phyloP scores from a whole-genome alignment of 2,113 vertebrate genomes.

The Dicerorhinus sumatrensis region DNA sequence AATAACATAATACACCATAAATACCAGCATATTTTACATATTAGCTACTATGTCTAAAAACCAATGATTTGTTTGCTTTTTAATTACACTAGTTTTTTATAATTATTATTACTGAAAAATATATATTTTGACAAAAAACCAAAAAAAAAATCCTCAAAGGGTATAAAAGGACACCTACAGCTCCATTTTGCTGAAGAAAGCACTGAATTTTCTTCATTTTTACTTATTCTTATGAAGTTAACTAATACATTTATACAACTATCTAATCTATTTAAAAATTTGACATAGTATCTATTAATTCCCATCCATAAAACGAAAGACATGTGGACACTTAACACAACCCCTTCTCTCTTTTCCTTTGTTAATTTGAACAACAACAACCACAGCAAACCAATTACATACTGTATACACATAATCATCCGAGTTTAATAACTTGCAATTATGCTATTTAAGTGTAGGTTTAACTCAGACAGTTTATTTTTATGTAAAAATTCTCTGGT shows the following conservation, averaged over 20 bases:
- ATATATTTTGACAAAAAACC: not conserved
- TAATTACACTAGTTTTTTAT: not conserved
- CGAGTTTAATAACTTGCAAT: not conserved
- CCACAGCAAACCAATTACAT: not conserved
- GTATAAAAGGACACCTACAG: not conserved
- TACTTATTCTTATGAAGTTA: not conserved
- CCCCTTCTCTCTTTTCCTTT: not conserved
- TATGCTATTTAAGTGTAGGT: not conserved
- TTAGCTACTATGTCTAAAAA: not conserved
- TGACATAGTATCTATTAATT: not conserved
- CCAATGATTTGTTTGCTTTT: not conserved
- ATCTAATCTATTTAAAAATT: not conserved
- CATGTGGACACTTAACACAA: not conserved
- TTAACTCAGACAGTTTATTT: not conserved
- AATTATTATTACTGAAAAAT: not conserved
- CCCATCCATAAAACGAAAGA: not conserved
- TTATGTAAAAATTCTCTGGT: not conserved
- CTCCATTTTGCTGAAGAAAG: not conserved
- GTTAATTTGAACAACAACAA: not conserved
- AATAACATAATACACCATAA: not conserved
- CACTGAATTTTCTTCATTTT: not conserved
- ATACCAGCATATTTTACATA: not conserved
- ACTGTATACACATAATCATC: not conserved
- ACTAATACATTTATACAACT: not conserved
- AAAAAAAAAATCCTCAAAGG: not conserved